Evolutionary conservation across 2,888 invertebrate species (phyloP).

Genomic region (Nebria salina): DNA sequence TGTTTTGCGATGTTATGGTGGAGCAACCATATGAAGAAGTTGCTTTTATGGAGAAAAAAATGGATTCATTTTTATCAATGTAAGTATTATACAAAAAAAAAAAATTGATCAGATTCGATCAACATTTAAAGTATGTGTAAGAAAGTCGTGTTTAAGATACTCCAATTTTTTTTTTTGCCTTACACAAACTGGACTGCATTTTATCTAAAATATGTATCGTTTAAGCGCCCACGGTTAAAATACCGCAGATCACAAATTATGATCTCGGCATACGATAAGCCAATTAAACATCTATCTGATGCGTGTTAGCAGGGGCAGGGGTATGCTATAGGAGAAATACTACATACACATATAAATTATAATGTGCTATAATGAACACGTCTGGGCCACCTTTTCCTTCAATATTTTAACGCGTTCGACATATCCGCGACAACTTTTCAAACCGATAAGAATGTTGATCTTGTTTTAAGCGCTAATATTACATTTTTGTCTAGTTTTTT

Average conservation of each 20-base stretch:
- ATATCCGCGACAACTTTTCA: not conserved
- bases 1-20: conserved; percentile 80
- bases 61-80: conserved; percentile 77
- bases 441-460: not conserved
- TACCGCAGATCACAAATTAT: not conserved
- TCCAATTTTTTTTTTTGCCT: no score
- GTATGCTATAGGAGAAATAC: not conserved
- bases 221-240: not conserved
- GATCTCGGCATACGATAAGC: not conserved
- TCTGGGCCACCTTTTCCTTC: not conserved
- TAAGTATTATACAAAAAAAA: conserved; percentile 64
- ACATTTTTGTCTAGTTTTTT: not conserved
- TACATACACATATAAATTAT: not conserved
- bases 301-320: not conserved
- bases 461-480: not conserved
- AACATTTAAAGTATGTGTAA: no score
- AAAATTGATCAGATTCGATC: not conserved
- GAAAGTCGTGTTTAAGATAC: not conserved
- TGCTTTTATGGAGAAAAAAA: conserved; percentile 82
- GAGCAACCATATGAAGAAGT: conserved; percentile 75
- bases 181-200: no score
- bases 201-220: not conserved
- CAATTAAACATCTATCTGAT: not conserved
- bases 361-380: not conserved
- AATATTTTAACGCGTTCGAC: not conserved